These are phyloP conservation scores for Phainopepla nitens DNA, from an alignment of 2,113 vertebrate species.

Conservation along the genomic window DNA sequence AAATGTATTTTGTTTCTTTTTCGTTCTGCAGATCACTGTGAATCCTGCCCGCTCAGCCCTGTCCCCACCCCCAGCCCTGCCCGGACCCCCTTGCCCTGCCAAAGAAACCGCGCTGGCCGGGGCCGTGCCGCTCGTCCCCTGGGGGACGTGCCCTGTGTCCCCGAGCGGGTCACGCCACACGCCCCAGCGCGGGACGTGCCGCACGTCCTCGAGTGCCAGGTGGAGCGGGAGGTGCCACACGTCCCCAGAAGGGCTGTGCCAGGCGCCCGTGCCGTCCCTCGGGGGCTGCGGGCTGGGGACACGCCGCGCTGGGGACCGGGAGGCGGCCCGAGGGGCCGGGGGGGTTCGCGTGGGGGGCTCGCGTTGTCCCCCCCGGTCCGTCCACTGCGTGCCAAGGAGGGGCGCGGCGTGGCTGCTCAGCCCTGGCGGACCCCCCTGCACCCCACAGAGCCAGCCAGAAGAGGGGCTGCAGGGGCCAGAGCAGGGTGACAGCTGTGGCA, in stretches of 20 bases:
- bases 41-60: background rate
- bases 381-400: background rate
- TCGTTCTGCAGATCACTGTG: slow-evolving; percentile 52
- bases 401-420: background rate
- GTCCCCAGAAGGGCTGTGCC: background rate
- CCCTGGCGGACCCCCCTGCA: background rate
- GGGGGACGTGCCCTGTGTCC: background rate
- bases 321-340: too few relatives aligned
- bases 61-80: background rate
- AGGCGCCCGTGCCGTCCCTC: rapidly evolving
- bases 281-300: background rate
- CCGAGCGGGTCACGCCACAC: background rate
- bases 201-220: background rate
- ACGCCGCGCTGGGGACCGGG: background rate
- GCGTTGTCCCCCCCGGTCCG: background rate
- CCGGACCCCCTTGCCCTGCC: background rate
- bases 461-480: background rate
- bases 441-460: background rate
- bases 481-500: background rate
- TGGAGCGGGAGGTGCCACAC: background rate
- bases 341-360: too few relatives aligned
- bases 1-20: slow-evolving; percentile 28
- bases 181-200: background rate
- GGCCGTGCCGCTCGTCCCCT: background rate
- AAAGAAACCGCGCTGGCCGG: background rate